Percentiles rank a stretch among this genome's conserved stretches.
Conservation (phyloP, 1,140 invertebrate species). For the Drosophila miranda region DNA sequence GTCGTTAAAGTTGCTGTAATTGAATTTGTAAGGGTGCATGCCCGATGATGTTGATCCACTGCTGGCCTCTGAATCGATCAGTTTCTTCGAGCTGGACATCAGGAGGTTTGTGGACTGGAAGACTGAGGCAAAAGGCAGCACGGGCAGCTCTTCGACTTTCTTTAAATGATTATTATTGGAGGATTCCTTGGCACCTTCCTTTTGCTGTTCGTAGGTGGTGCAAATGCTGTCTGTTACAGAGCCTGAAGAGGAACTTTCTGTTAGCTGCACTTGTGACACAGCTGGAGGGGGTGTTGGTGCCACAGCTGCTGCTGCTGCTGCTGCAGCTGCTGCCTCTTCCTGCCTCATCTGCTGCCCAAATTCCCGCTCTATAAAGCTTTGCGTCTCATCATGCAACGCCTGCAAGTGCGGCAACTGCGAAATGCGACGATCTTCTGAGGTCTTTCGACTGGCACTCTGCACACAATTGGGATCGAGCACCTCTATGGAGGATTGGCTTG, state of each 20-base stretch:
- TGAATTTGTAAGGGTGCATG: slow-evolving; percentile 83
- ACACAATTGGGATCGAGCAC: slow-evolving; percentile 84
- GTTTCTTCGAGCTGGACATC: slow-evolving; percentile 75
- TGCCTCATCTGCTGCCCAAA: slow-evolving; percentile 27
- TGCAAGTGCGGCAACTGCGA: slow-evolving; percentile 53
- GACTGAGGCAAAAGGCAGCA: slow-evolving; percentile 47
- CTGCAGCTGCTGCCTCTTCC: neutral
- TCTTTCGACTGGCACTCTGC: slow-evolving; percentile 80
- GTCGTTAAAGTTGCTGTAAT: slow-evolving; percentile 84
- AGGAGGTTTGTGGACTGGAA: slow-evolving; percentile 78
- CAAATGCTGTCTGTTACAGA: slow-evolving; percentile 86
- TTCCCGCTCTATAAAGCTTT: slow-evolving; percentile 66
- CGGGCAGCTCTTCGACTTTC: slow-evolving; percentile 45
- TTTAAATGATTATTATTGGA: slow-evolving; percentile 31
- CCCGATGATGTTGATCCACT: neutral
- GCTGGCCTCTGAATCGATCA: slow-evolving; percentile 49
- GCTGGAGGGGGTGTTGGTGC: slow-evolving; percentile 13
- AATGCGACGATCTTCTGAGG: slow-evolving; percentile 70
- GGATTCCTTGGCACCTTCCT: slow-evolving; percentile 13
- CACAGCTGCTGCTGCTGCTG: neutral
- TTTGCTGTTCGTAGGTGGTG: slow-evolving; percentile 84
- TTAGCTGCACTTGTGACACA: slow-evolving; percentile 78
- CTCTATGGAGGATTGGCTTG: slow-evolving; percentile 87
- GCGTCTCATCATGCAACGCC: slow-evolving; percentile 54
- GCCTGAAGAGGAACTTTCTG: slow-evolving; percentile 86